A percentile compares a stretch with the other conserved stretches of the same genome.
phyloP scores from a whole-genome alignment of 2,888 invertebrate genomes.

The Epirrhoe tristata region DNA sequence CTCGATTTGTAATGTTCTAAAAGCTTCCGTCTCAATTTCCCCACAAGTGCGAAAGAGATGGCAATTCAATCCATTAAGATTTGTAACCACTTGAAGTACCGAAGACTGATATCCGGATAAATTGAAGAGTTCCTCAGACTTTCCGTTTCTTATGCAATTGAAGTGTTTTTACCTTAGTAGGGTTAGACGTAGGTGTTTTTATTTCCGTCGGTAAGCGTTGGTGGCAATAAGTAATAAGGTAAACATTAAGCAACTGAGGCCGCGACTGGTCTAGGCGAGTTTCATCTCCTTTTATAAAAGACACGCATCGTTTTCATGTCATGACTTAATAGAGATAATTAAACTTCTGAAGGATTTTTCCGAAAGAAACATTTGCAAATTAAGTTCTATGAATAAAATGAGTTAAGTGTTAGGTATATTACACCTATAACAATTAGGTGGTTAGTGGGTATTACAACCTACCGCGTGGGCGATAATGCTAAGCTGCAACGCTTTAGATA shows the following conservation, averaged over 20 bases:
- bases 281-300: constrained; percentile 46
- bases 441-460: constrained; percentile 33
- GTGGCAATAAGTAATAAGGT: constrained; percentile 77
- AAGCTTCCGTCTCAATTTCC: constrained; percentile 35
- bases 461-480: constrained; percentile 41
- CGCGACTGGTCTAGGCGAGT: constrained; percentile 58
- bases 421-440: constrained; percentile 1
- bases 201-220: constrained; percentile 69
- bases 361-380: too few relatives aligned
- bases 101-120: constrained; percentile 52
- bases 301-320: constrained; percentile 5
- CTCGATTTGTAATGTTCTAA: constrained; percentile 48
- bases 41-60: constrained; percentile 21
- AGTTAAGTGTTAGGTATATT: neutral
- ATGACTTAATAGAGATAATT: neutral
- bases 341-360: too few relatives aligned
- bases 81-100: constrained; percentile 53
- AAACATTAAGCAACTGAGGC: constrained; percentile 77
- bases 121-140: constrained; percentile 55
- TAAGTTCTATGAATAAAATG: too few relatives aligned
- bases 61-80: constrained; percentile 35
- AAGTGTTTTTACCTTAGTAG: constrained; percentile 54
- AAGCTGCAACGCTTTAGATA: constrained; percentile 61
- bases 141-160: constrained; percentile 50
- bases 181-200: constrained; percentile 72